Percentiles rank a stretch among this genome's conserved stretches.
These are phyloP conservation scores for Torymus auratus DNA, from an alignment of 2,888 invertebrate genomes.

Conservation along the genomic window DNA sequence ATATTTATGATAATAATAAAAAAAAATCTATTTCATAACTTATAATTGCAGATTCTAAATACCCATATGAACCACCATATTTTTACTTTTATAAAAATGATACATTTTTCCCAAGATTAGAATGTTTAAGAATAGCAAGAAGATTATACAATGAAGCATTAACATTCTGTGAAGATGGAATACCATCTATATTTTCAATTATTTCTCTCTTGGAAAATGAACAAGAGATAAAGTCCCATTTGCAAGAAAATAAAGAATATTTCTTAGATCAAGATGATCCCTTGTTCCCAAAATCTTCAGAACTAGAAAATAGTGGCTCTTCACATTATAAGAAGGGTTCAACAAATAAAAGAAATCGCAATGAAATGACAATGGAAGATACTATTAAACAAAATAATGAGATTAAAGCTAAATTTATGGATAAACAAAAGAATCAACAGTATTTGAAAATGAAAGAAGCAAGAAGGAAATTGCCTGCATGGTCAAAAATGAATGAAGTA, in stretches of 20 bases:
- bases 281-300: constrained; percentile 70
- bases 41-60: constrained; percentile 78
- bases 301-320: constrained; percentile 75
- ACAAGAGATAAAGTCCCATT: constrained; percentile 81
- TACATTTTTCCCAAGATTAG: constrained; percentile 80
- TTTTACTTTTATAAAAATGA: constrained; percentile 81
- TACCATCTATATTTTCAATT: constrained; percentile 85
- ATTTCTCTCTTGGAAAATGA: constrained; percentile 85
- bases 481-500: constrained; percentile 84
- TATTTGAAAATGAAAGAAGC: constrained; percentile 83
- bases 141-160: constrained; percentile 84
- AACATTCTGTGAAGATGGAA: constrained; percentile 82
- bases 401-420: constrained; percentile 81
- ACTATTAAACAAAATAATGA: constrained; percentile 81
- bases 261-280: constrained; percentile 81
- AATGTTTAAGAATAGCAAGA: constrained; percentile 83
- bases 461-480: constrained; percentile 85
- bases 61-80: constrained; percentile 86
- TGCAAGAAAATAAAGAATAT: constrained; percentile 80
- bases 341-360: constrained; percentile 79
- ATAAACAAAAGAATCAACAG: constrained; percentile 80
- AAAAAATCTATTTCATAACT: not conserved
- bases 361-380: constrained; percentile 74
- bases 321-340: constrained; percentile 83
- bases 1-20: constrained; percentile 24